Conservation (phyloP, 2,113 vertebrate genomes). For the Trichechus manatus region DNA sequence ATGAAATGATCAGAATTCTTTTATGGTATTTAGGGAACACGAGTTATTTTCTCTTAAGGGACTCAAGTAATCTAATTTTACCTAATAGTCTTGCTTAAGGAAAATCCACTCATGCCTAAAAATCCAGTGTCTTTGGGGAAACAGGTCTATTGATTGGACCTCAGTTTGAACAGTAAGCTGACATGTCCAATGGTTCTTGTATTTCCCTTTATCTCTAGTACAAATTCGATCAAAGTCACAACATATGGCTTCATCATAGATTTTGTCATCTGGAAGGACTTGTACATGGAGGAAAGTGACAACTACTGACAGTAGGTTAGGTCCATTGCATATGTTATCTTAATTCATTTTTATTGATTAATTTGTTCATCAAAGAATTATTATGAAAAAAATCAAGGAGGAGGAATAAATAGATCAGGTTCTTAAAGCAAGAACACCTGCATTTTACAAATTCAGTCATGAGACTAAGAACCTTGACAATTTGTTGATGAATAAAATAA, state of each 20-base stretch:
- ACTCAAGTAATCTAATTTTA: background rate
- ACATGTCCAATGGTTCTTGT: background rate
- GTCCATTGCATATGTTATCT: background rate
- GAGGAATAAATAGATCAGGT: background rate
- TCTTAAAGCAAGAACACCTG: background rate
- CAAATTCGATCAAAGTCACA: background rate
- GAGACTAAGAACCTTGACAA: background rate
- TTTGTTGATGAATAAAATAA: background rate
- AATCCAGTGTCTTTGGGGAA: background rate
- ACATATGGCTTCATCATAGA: background rate
- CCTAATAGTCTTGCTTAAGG: background rate
- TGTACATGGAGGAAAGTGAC: background rate
- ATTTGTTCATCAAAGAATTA: background rate
- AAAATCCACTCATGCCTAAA: background rate
- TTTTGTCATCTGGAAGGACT: background rate
- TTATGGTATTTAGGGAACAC: background rate
- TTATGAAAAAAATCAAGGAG: background rate
- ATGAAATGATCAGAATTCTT: background rate
- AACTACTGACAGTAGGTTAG: background rate
- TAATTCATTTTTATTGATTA: constrained; percentile 15
- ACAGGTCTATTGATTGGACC: background rate
- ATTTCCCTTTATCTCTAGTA: background rate
- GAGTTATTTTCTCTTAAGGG: background rate
- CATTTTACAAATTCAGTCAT: background rate
- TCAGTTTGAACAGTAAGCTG: background rate